phyloP scores from a whole-genome alignment of 2,888 invertebrate genomes.

The Stratiomys singularior region DNA sequence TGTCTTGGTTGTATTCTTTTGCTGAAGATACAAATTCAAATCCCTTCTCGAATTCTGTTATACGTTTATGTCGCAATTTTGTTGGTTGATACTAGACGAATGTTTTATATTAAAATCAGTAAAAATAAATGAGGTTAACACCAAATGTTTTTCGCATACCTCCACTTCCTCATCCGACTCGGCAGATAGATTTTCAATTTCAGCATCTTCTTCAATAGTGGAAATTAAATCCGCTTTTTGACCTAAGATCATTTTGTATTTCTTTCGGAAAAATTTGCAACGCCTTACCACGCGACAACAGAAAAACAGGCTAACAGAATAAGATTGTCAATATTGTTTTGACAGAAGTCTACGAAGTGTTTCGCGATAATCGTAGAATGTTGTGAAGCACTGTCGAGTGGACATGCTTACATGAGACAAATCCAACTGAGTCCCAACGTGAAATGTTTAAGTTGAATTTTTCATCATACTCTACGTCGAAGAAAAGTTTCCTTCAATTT shows the following conservation, averaged over 20 bases:
- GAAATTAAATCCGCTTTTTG: slow-evolving; percentile 73
- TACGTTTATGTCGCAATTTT: slow-evolving; percentile 76
- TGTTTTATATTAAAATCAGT: slow-evolving; percentile 18
- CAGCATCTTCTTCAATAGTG: slow-evolving; percentile 86
- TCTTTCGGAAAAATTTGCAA: too few relatives aligned
- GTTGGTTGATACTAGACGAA: slow-evolving; percentile 82
- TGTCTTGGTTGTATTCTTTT: slow-evolving; percentile 83
- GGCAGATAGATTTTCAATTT: slow-evolving; percentile 82
- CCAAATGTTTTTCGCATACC: slow-evolving; percentile 65
- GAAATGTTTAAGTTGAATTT: too few relatives aligned
- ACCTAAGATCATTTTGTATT: slow-evolving; percentile 55
- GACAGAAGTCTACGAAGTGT: too few relatives aligned
- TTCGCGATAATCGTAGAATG: too few relatives aligned
- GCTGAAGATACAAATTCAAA: slow-evolving; percentile 83
- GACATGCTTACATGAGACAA: too few relatives aligned
- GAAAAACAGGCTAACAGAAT: too few relatives aligned
- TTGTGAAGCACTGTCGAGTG: too few relatives aligned
- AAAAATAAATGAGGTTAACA: slow-evolving; percentile 31
- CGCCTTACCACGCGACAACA: too few relatives aligned
- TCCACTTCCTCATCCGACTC: slow-evolving; percentile 84
- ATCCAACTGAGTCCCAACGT: too few relatives aligned
- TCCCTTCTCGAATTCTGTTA: slow-evolving; percentile 80
- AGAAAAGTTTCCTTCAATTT: too few relatives aligned
- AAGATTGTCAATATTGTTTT: too few relatives aligned
- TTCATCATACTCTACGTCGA: too few relatives aligned